These are phyloP conservation scores for Hemithea aestivaria DNA, from an alignment of 2,888 invertebrate species.

Conservation along the genomic window DNA sequence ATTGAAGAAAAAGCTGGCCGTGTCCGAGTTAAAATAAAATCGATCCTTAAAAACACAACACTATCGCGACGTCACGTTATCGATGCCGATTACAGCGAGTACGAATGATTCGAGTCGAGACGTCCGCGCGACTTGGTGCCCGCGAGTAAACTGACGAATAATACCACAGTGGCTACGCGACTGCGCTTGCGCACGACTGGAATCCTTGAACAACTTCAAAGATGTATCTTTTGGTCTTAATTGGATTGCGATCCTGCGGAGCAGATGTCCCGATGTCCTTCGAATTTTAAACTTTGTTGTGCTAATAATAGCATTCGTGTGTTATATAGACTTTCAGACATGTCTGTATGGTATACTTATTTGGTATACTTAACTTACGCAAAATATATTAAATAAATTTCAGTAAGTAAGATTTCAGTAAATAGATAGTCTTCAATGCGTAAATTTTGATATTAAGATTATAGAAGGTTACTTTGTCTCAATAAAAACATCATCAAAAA, in stretches of 20 bases:
- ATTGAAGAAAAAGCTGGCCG: constrained; percentile 43
- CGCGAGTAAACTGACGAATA: constrained; percentile 45
- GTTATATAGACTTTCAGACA: too few species aligned
- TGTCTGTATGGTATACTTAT: too few species aligned
- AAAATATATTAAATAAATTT: too few species aligned
- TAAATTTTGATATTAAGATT: too few species aligned
- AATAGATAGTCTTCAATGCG: too few species aligned
- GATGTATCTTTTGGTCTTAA: constrained; percentile 63
- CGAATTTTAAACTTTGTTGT: constrained; percentile 7
- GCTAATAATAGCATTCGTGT: too few species aligned
- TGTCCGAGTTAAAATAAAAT: constrained; percentile 50
- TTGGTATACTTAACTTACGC: too few species aligned
- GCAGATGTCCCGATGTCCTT: constrained; percentile 22
- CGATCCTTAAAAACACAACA: constrained; percentile 50
- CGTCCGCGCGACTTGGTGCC: too few species aligned
- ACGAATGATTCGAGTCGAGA: constrained; percentile 29
- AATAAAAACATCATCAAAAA: too few species aligned
- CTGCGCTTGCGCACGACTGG: constrained; percentile 47
- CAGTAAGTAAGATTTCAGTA: too few species aligned
- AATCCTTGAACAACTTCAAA: constrained; percentile 49
- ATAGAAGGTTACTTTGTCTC: too few species aligned
- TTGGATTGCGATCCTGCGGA: constrained; percentile 19
- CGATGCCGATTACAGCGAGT: constrained; percentile 42
- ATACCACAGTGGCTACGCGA: constrained; percentile 6
- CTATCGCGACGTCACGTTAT: constrained; percentile 48